Evolutionary conservation across 92 coral and sea anemone genomes (phyloP).

Genomic region (Actinernus sp.): DNA sequence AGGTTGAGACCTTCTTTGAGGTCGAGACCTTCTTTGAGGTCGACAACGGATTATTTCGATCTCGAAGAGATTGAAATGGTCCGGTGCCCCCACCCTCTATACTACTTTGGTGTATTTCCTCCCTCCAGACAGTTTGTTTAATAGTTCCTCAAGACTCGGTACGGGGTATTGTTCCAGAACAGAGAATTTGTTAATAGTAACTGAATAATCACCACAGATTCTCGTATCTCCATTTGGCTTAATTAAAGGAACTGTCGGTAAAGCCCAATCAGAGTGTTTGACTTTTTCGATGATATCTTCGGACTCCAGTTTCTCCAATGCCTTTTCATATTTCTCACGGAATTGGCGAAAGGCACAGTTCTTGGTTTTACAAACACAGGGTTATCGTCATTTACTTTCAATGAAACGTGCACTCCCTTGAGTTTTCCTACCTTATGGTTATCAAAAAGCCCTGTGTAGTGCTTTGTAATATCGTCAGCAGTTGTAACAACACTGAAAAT

Average conservation of each 20-base stretch:
- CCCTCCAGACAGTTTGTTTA: conserved; percentile 31
- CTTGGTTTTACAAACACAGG: conserved; percentile 34
- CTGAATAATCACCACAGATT: conserved; percentile 44
- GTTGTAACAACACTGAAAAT: conserved; percentile 38
- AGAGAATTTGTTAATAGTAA: conserved; percentile 39
- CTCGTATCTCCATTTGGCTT: conserved; percentile 44
- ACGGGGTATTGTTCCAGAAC: conserved; percentile 50
- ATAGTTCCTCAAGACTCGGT: conserved; percentile 45
- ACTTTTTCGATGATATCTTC: conserved; percentile 51
- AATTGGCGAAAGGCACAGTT: conserved; percentile 58
- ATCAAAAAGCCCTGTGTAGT: conserved; percentile 45
- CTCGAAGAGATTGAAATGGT: too few relatives aligned
- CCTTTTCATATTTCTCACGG: conserved; percentile 35
- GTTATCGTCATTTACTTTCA: conserved; percentile 19
- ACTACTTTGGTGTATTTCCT: conserved; percentile 47
- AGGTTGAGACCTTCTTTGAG: too few relatives aligned
- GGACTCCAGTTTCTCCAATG: conserved; percentile 35
- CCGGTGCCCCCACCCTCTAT: too few relatives aligned
- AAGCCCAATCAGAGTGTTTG: conserved; percentile 64
- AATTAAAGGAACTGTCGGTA: conserved; percentile 43
- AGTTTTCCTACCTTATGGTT: conserved; percentile 48
- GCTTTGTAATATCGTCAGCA: conserved; percentile 32
- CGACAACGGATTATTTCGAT: too few relatives aligned
- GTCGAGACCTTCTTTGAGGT: too few relatives aligned
- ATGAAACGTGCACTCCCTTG: conserved; percentile 52